Percentiles rank a stretch among this genome's conserved stretches.
These are phyloP conservation scores for Chelonus formosanus DNA, from an alignment of 2,888 invertebrate genomes.

Conservation along the genomic window DNA sequence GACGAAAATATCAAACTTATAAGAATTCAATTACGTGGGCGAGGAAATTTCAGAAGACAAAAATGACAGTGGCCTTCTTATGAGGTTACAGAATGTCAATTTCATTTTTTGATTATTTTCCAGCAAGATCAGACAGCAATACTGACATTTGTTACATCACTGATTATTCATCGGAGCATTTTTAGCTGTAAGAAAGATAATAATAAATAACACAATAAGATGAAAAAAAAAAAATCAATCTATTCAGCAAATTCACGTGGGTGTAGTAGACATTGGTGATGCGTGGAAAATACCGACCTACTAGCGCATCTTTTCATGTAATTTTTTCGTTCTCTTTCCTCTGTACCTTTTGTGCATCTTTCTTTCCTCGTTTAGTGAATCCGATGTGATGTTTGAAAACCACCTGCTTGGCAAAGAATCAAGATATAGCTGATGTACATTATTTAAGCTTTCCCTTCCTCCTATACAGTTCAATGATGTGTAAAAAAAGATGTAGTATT, in stretches of 20 bases:
- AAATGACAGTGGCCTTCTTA: constrained; percentile 34
- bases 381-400: constrained; percentile 47
- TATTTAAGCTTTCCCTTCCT: constrained; percentile 17
- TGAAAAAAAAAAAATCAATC: constrained; percentile 10
- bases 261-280: constrained; percentile 56
- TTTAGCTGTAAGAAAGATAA: too few species aligned
- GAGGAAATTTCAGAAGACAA: constrained; percentile 32
- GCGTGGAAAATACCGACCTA: constrained; percentile 61
- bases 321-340: constrained; percentile 17
- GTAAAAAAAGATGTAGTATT: constrained; percentile 32
- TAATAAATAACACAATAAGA: not conserved
- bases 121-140: constrained; percentile 1
- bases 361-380: constrained; percentile 45
- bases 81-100: too few species aligned
- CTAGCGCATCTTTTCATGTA: constrained; percentile 38
- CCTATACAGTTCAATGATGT: constrained; percentile 35
- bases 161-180: too few species aligned
- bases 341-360: constrained; percentile 45
- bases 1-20: constrained; percentile 62
- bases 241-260: constrained; percentile 40
- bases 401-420: constrained; percentile 62
- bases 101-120: not conserved
- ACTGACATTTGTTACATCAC: not conserved
- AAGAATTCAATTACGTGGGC: constrained; percentile 51
- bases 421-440: constrained; percentile 39